Evolutionary conservation across 2,888 invertebrate genomes (phyloP).

Genomic region (Ectropis crepuscularia): DNA sequence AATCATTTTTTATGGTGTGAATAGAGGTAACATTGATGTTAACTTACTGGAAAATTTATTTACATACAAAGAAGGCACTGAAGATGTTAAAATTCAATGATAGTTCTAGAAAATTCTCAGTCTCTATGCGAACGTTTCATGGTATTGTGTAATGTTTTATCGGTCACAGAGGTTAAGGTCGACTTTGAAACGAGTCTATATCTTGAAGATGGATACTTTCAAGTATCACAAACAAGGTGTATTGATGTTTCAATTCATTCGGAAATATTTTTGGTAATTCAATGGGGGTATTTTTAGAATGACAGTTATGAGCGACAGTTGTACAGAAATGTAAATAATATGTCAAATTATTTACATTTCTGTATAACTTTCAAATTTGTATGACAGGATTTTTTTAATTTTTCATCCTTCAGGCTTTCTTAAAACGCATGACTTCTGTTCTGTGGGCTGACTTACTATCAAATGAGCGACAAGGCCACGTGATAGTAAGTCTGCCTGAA

Average conservation of each 20-base stretch:
- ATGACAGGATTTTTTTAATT: too few species aligned
- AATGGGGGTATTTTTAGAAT: too few species aligned
- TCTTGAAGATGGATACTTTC: background rate
- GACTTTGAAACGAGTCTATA: constrained; percentile 3
- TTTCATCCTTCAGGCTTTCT: too few species aligned
- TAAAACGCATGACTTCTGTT: too few species aligned
- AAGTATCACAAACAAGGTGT: constrained; percentile 1
- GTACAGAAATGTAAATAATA: too few species aligned
- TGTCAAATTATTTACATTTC: too few species aligned
- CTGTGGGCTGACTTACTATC: too few species aligned
- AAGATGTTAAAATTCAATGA: constrained; percentile 1
- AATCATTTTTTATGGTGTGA: background rate
- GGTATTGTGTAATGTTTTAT: constrained; percentile 24
- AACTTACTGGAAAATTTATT: constrained; percentile 9
- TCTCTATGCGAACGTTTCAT: constrained; percentile 13
- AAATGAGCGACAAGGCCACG: too few species aligned
- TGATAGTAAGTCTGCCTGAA: too few species aligned
- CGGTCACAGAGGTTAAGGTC: constrained; percentile 29
- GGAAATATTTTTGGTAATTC: too few species aligned
- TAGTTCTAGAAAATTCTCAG: constrained; percentile 25
- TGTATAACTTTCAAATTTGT: too few species aligned
- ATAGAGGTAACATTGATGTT: constrained; percentile 1
- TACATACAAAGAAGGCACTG: constrained; percentile 13
- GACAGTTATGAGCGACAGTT: too few species aligned
- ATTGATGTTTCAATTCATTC: background rate